Percentiles rank a stretch among this genome's conserved stretches.
These are phyloP conservation scores for Halocaridina rubra DNA, from an alignment of 2,888 invertebrate genomes.

Conservation along the genomic window DNA sequence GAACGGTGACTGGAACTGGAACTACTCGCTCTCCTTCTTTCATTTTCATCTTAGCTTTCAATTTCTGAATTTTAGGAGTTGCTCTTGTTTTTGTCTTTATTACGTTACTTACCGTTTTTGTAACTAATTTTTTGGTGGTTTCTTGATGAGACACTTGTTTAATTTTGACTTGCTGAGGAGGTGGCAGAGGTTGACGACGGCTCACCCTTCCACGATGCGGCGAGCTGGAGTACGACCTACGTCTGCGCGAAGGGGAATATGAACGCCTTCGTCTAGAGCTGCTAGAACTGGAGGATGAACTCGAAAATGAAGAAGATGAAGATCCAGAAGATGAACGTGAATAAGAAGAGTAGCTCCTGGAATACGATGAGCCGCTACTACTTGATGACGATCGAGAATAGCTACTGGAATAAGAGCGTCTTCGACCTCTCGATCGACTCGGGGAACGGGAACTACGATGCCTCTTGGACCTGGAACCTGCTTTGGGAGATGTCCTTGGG, in stretches of 20 bases:
- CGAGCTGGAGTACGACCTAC: conserved; percentile 44
- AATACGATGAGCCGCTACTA: conserved; percentile 48
- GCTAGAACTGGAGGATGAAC: conserved; percentile 51
- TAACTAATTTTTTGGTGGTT: conserved; percentile 58
- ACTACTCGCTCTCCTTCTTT: conserved; percentile 39
- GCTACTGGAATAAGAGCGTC: conserved; percentile 43
- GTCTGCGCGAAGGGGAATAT: conserved; percentile 30
- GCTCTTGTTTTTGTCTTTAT: conserved; percentile 39
- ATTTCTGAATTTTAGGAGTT: conserved; percentile 28
- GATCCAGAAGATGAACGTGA: conserved; percentile 58
- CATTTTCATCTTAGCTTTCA: conserved; percentile 48
- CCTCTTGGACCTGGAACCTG: conserved; percentile 10
- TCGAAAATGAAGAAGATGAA: conserved; percentile 53
- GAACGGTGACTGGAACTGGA: conserved; percentile 4
- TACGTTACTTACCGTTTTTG: conserved; percentile 59
- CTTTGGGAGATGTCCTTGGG: conserved; percentile 41
- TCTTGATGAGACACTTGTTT: conserved; percentile 51
- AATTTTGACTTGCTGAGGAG: conserved; percentile 34
- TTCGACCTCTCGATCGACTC: conserved; percentile 21
- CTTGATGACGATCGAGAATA: conserved; percentile 52
- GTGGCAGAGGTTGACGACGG: conserved; percentile 31
- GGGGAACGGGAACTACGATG: conserved; percentile 24
- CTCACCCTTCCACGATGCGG: conserved; percentile 24
- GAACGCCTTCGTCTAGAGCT: conserved; percentile 50
- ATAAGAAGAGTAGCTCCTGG: conserved; percentile 61